A percentile compares a stretch with the other conserved stretches of the same genome.
phyloP scores from a whole-genome alignment of 2,888 invertebrate species.

The Antitype chi region DNA sequence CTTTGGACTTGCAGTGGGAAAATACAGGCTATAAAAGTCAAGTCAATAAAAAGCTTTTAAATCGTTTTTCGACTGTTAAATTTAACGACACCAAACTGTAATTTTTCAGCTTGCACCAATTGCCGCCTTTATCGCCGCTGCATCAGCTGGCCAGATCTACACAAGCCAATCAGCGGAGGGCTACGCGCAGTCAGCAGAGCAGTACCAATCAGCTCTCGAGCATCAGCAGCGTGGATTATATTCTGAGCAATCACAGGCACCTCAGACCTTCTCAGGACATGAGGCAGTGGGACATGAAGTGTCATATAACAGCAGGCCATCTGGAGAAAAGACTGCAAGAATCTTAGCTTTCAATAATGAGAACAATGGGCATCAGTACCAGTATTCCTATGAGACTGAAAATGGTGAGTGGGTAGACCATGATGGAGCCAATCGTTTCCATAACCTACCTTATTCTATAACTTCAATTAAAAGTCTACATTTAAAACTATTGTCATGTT shows the following conservation, averaged over 20 bases:
- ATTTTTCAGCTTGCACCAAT: slow-evolving; percentile 77
- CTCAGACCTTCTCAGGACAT: slow-evolving; percentile 60
- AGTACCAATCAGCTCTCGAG: slow-evolving; percentile 79
- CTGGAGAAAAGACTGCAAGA: slow-evolving; percentile 77
- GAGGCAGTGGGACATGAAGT: slow-evolving; percentile 52
- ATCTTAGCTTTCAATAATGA: slow-evolving; percentile 78
- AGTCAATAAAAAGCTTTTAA: neutral
- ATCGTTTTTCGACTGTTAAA: too few species aligned
- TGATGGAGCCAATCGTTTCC: too few species aligned
- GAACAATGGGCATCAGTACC: slow-evolving; percentile 80
- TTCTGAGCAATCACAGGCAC: slow-evolving; percentile 73
- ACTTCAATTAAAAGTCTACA: too few species aligned
- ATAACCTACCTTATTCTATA: too few species aligned
- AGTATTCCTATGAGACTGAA: slow-evolving; percentile 91
- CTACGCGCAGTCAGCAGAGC: slow-evolving; percentile 74
- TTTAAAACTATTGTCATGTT: too few species aligned
- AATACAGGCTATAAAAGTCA: neutral
- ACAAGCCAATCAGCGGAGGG: slow-evolving; percentile 66
- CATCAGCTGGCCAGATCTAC: slow-evolving; percentile 79
- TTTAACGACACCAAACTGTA: neutral
- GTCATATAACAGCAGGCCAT: slow-evolving; percentile 54
- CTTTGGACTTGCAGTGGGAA: too few species aligned
- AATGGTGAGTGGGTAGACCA: slow-evolving; percentile 84
- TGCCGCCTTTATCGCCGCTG: slow-evolving; percentile 77
- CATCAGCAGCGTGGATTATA: slow-evolving; percentile 75